Conservation (phyloP, 1,140 invertebrate species). For the Drosophila rhopaloa region DNA sequence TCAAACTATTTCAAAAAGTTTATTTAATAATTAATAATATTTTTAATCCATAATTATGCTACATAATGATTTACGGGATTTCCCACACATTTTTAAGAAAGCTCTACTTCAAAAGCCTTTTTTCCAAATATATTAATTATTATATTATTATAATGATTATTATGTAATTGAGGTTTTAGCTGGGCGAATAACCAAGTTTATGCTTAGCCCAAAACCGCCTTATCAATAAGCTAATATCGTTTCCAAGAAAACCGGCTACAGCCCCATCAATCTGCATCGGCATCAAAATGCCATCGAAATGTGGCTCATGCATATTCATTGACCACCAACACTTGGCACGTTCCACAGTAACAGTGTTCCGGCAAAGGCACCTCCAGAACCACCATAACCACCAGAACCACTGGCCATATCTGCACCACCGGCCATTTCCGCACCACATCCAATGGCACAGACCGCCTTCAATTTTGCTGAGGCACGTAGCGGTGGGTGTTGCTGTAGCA, state of each 20-base stretch:
- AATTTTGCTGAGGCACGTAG: constrained; percentile 29
- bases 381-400: neutral
- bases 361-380: neutral
- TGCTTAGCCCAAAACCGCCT: constrained; percentile 1
- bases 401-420: neutral
- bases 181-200: neutral
- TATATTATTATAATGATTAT: too few species aligned
- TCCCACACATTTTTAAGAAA: too few species aligned
- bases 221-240: constrained; percentile 8
- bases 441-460: constrained; percentile 12
- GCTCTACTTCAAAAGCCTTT: too few species aligned
- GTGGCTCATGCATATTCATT: constrained; percentile 72
- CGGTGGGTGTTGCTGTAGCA: constrained; percentile 56
- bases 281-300: constrained; percentile 7
- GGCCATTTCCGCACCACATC: neutral
- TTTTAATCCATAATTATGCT: too few species aligned
- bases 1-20: too few species aligned
- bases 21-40: too few species aligned
- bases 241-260: neutral
- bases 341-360: neutral
- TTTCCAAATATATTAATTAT: too few species aligned
- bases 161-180: too few species aligned
- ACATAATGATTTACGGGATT: too few species aligned
- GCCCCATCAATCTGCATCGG: constrained; percentile 19
- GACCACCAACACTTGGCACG: constrained; percentile 57